Base-by-base conservation (phyloP, 2,797 vertebrate genomes). In the Amazonetta brasiliensis region DNA sequence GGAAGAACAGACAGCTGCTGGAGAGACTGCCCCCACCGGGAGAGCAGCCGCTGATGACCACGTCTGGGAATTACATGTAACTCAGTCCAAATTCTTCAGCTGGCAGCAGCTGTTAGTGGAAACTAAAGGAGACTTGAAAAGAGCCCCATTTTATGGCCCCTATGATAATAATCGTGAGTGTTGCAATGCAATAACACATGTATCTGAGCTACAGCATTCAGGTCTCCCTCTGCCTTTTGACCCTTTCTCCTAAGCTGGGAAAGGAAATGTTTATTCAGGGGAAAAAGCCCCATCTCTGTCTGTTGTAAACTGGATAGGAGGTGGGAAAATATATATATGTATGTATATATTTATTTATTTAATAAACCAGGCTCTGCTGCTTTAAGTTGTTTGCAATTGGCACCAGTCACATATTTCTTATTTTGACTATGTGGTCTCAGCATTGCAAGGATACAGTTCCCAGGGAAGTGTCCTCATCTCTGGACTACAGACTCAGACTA, bases 71-170 rank as follows among this genome's bases (percentile, higher is more conserved):
- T 96, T 92, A 66, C 39, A 6, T 1, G 18, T 48, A 90, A 30
- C 72, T 80, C 84, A 23, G 56, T 9, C 69, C 91, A 91, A 73
- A 94, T 94, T 96, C 89, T 94, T 95, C 95, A 95, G 67, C 90
- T 95, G 95, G 93, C 95, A 90, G 86, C 91, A 93, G 91, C 92
- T 92, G 95, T 39, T 86, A 20, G 69, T 22, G 22, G 72, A 95
- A 96, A 86, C 76, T n/a, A 43, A 78, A n/a, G 59, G 52, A 93
- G n/a, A 63, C 84, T 92, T 83, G 48, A 90, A 93, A 68, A 20
- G 30, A 96, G 19, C 75, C 86, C 93, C 78, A 37, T 95, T 96
- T 95, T 89, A 90, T 80, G 90, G 90, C 88, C 88, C 81, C 92
- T 92, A 50, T 87, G 92, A 92, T 84, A 95, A 95, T 95, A 92